A percentile compares a stretch with the other conserved stretches of the same genome.
Conservation (phyloP, 2,888 invertebrate genomes). For the Dasysyrphus tricinctus region DNA sequence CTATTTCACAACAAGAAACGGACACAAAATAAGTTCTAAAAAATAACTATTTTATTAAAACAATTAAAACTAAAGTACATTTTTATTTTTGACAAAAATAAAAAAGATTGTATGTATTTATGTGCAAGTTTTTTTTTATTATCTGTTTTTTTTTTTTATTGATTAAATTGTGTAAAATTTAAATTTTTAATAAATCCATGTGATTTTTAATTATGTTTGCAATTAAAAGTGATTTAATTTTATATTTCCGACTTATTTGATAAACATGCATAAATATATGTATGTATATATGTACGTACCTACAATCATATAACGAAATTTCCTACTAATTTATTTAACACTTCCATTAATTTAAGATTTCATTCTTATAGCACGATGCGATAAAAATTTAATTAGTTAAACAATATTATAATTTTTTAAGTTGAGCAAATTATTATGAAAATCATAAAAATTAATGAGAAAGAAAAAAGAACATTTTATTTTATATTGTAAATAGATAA, state of each 20-base stretch:
- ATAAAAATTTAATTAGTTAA: slow-evolving; percentile 9
- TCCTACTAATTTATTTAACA: slow-evolving; percentile 20
- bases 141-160: background rate
- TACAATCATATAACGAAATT: slow-evolving; percentile 10
- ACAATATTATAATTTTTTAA: background rate
- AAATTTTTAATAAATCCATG: slow-evolving; percentile 1
- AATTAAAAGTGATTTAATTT: slow-evolving; percentile 27
- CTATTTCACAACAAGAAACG: background rate
- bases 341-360: slow-evolving; percentile 11
- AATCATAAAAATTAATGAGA: slow-evolving; percentile 13
- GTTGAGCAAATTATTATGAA: slow-evolving; percentile 17
- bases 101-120: slow-evolving; percentile 18
- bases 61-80: slow-evolving; percentile 55
- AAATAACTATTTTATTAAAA: slow-evolving; percentile 61
- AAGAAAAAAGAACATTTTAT: background rate
- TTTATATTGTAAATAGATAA: background rate
- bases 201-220: slow-evolving; percentile 9
- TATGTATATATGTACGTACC: background rate
- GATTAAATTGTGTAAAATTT: slow-evolving; percentile 23
- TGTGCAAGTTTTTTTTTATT: slow-evolving; percentile 15
- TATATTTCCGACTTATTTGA: slow-evolving; percentile 9
- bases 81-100: slow-evolving; percentile 31
- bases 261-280: slow-evolving; percentile 19
- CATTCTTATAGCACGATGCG: background rate
- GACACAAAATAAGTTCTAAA: slow-evolving; percentile 24